These are phyloP conservation scores for Acanthosoma haemorrhoidale DNA, from an alignment of 2,888 invertebrate genomes.

Conservation along the genomic window DNA sequence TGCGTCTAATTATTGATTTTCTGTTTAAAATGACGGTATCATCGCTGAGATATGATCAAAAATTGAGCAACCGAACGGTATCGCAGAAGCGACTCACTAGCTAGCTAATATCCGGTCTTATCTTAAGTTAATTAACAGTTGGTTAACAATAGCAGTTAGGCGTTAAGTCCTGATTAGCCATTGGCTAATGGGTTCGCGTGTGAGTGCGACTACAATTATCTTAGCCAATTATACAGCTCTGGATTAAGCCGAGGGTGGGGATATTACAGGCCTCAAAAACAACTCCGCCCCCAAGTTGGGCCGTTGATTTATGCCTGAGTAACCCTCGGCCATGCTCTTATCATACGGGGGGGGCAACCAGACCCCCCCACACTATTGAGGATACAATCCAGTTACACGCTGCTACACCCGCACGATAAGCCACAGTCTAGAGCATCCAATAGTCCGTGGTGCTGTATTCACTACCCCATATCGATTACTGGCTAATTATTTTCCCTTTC, in stretches of 20 bases:
- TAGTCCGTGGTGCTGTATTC: background rate
- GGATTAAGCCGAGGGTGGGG: background rate
- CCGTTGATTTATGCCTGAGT: slow-evolving; percentile 5
- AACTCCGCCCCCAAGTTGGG: background rate
- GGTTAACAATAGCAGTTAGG: slow-evolving; percentile 29
- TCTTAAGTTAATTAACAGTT: slow-evolving; percentile 27
- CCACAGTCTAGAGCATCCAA: no score
- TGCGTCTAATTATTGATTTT: no score
- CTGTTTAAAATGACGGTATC: no score
- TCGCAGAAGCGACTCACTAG: background rate
- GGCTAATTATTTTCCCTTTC: background rate
- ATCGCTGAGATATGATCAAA: background rate
- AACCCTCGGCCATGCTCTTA: background rate
- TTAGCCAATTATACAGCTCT: slow-evolving; percentile 28
- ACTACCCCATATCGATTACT: background rate
- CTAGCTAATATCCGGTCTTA: background rate
- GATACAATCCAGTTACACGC: slow-evolving; percentile 14
- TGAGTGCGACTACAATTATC: slow-evolving; percentile 22
- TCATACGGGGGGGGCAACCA: no score
- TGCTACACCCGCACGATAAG: slow-evolving; percentile 14
- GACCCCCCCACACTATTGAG: no score
- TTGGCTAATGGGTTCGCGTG: slow-evolving; percentile 19
- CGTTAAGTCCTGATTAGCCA: slow-evolving; percentile 29
- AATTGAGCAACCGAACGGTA: background rate
- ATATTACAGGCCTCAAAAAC: background rate